Conservation (phyloP, 2,888 invertebrate species). For the Tinea trinotella region DNA sequence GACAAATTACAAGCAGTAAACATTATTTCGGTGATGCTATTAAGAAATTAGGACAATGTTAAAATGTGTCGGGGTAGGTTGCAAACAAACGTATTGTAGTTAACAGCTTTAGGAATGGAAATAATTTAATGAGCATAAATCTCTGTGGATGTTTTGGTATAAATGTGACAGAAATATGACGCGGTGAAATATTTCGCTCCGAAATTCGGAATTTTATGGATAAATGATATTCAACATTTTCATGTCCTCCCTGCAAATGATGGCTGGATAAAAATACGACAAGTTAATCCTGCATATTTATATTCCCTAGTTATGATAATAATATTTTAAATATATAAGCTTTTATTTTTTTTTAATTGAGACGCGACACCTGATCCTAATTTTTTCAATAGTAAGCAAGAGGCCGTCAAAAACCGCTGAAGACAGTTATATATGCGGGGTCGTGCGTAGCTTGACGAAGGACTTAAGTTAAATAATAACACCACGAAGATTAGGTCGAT, state of each 20-base stretch:
- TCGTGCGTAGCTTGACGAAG: no score
- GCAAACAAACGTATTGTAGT: not conserved
- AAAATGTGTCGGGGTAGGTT: not conserved
- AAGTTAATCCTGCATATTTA: not conserved
- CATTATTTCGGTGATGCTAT: not conserved
- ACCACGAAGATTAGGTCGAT: no score
- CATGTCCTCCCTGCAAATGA: not conserved
- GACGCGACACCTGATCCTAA: no score
- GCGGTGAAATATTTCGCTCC: constrained; percentile 6
- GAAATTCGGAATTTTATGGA: not conserved
- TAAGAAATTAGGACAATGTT: not conserved
- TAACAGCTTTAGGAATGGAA: constrained; percentile 9
- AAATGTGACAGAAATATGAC: constrained; percentile 7
- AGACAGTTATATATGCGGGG: no score
- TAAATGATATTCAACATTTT: not conserved
- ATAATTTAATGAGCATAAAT: constrained; percentile 12
- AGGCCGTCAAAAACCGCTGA: no score
- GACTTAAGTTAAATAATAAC: no score
- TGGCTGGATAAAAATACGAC: not conserved
- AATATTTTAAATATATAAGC: no score
- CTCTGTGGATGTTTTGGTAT: constrained; percentile 8
- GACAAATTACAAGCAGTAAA: no score
- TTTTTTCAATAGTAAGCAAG: no score
- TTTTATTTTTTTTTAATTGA: no score
- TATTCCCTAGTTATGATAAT: not conserved